These are phyloP conservation scores for Pyrocephalus nanus DNA, from an alignment of 2,797 vertebrate species.

Conservation along the genomic window DNA sequence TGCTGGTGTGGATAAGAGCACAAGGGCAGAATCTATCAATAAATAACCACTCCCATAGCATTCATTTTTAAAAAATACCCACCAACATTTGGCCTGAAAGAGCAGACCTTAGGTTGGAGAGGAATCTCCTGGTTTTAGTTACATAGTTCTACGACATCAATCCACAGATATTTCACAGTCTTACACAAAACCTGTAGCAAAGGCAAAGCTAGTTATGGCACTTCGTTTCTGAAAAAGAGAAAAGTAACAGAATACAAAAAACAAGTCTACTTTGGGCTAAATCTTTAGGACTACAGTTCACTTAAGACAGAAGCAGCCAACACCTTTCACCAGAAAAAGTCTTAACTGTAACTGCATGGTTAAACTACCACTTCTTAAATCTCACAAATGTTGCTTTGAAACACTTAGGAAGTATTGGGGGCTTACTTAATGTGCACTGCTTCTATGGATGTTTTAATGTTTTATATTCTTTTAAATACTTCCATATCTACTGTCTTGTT, in stretches of 20 bases:
- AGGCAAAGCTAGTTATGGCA: neutral
- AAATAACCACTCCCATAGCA: neutral
- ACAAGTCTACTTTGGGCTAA: neutral
- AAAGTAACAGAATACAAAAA: neutral
- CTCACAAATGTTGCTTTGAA: neutral
- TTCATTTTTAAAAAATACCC: neutral
- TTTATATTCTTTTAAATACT: neutral
- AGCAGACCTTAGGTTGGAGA: neutral
- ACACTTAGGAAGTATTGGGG: neutral
- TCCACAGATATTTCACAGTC: neutral
- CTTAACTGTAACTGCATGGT: neutral
- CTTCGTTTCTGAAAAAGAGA: neutral
- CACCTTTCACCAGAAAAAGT: neutral
- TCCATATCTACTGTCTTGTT: neutral
- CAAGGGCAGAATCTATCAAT: neutral
- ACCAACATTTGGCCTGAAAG: neutral
- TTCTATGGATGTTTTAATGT: neutral
- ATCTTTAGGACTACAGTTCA: neutral
- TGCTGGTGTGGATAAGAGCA: neutral
- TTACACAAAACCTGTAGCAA: neutral
- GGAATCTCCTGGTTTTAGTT: neutral
- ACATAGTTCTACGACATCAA: fast-evolving
- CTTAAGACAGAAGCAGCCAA: neutral
- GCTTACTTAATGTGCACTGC: neutral
- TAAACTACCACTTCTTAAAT: neutral